Evolutionary conservation across 1,140 invertebrate species (phyloP).

Genomic region (Leptopilina boulardi): DNA sequence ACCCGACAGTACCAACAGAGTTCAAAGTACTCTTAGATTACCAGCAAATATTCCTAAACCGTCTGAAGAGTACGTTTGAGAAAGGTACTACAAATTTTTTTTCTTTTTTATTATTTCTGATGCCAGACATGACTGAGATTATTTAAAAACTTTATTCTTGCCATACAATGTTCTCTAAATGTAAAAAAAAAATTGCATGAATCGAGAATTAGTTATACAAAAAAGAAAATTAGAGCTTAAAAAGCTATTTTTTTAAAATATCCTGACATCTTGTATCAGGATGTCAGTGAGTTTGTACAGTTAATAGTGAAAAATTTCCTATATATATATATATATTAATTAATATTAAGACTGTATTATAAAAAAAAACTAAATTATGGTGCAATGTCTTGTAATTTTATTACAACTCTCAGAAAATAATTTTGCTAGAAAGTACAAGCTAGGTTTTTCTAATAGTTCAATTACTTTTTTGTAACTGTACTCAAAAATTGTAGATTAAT

Average conservation of each 20-base stretch:
- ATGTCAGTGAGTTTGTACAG: slow-evolving; percentile 64
- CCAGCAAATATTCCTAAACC: slow-evolving; percentile 84
- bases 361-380: slow-evolving; percentile 50
- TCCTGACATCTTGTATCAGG: slow-evolving; percentile 69
- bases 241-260: slow-evolving; percentile 46
- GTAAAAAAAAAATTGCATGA: not conserved
- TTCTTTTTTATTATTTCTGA: not conserved
- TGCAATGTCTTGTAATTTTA: slow-evolving; percentile 55
- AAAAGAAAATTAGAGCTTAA: slow-evolving; percentile 40
- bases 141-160: slow-evolving; percentile 15
- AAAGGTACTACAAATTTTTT: no score
- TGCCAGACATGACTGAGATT: slow-evolving; percentile 21
- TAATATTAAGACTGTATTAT: slow-evolving; percentile 3
- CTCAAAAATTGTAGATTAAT: slow-evolving; percentile 29
- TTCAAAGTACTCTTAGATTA: slow-evolving; percentile 80
- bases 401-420: not conserved
- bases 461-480: slow-evolving; percentile 24
- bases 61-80: slow-evolving; percentile 87
- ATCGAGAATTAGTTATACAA: not conserved
- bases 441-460: slow-evolving; percentile 24
- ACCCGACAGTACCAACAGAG: slow-evolving; percentile 86
- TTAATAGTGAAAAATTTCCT: slow-evolving; percentile 51
- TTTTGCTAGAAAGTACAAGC: slow-evolving; percentile 14
- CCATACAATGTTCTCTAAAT: slow-evolving; percentile 25
- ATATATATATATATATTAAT: not conserved